phyloP scores from a whole-genome alignment of 2,797 vertebrate species.

The Peromyscus attwateri region DNA sequence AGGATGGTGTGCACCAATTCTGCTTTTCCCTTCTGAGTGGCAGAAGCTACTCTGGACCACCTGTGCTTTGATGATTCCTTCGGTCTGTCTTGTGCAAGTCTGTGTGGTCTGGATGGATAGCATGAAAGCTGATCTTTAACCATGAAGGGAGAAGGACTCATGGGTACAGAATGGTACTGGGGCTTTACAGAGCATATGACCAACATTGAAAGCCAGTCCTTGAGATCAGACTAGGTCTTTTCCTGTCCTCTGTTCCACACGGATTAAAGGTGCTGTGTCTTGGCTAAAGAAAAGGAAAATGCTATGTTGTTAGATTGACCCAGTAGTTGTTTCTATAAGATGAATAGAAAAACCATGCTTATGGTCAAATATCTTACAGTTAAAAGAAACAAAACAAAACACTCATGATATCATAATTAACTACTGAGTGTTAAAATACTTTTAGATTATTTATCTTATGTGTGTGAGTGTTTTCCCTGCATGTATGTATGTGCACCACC shows the following conservation, averaged over 20 bases:
- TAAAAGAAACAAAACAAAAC: constrained; percentile 2
- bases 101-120: not conserved
- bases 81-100: not conserved
- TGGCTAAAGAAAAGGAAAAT: not conserved
- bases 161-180: not conserved
- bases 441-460: not conserved
- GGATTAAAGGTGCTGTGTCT: not conserved
- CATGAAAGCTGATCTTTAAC: not conserved
- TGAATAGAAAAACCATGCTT: constrained; percentile 24
- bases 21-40: not conserved
- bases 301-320: not conserved
- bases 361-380: not conserved
- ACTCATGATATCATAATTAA: constrained; percentile 31
- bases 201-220: not conserved
- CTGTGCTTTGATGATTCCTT: not conserved
- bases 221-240: not conserved
- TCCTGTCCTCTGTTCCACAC: not conserved
- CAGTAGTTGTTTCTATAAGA: not conserved
- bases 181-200: not conserved
- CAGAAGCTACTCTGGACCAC: not conserved
- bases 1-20: not conserved
- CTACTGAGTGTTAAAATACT: not conserved
- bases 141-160: not conserved
- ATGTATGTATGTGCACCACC: not conserved
- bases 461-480: not conserved